Base-by-base conservation (phyloP, 2,888 invertebrate species). In the Tholera decimalis region DNA sequence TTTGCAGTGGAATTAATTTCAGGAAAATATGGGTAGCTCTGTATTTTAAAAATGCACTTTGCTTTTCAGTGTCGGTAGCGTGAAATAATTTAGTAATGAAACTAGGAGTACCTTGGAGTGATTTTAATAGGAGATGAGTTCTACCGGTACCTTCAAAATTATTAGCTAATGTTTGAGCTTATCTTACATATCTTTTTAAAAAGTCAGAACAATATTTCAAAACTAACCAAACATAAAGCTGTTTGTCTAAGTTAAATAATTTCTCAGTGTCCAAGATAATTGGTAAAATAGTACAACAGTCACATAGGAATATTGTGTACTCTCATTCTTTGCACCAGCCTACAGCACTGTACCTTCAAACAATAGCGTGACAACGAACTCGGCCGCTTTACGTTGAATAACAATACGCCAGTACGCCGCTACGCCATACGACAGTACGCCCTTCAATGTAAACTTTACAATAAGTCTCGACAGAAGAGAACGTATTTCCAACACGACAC, bases 291-390 rank as follows among this genome's bases (percentile, higher is more conserved):
- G n/a, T n/a, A 35, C 35, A 35, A 35, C 6, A 35, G 6, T 1
- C 35, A 35, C 35, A 15, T 35, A 6, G 35, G 0, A 7, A 30
- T 9, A 9, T 24, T 8, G 9, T 20, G 1, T 8, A 13, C 18
- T 60, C 39, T 50, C 24, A 28, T 63, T 20, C 7, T 54, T 75
- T 73, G 59, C 18, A 53, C 77, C 70, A 57, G 54, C n/a, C 39
- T n/a, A 56, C 44, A 73, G 50, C 46, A 24, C 44, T 33, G 61
- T 64, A 58, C 59, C 53, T 50, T 55, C 57, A 61, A 74, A 84
- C 83, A 84, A 83, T 79, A 55, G 80, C 75, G 78, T 84, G 84
- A 76, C 83, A 66, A 69, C 77, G 54, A 77, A 57, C 71, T 65
- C 68, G 44, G 64, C 68, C 75, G 73, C 54, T 77, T 73, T 67